Evolutionary conservation across 1,140 invertebrate genomes (phyloP), one percentile per base, ranked within the genome.

Genomic region (Drosophila arizonae): DNA sequence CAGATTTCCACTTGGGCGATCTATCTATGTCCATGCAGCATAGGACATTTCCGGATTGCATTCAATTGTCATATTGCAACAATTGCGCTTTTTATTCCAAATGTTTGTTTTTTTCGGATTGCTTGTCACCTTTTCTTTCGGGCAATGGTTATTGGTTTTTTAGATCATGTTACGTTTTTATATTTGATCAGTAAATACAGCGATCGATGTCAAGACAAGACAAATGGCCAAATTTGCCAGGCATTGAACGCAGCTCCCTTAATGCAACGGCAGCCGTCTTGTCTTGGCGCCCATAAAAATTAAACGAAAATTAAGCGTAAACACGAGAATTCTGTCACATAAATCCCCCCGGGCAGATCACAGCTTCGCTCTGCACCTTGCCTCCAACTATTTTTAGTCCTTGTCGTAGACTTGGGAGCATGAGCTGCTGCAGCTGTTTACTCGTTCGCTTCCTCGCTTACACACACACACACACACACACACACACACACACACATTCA

Each of bases 301-400:
- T 90, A 82, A 86, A 77, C 11, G 58, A 90, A 79, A 90, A 90
- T 90, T 90, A 90, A 90, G 86, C 81, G 87, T 79, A 90, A 90
- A 90, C 86, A 90, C 81, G 81, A 75, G 72, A 90, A 79, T 76
- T 77, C 62, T 90, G 87, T 90, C 86, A 82, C 86, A 90, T 90
- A 90, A 90, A 90, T 90, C 45, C 57, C 61, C 46, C 26, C 28
- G 36, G 30, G 52, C 39, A 48, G n/a, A 24, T n/a, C 55, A 26
- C 2, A 4, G 30, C 41, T 26, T 43, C 39, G 39, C 39, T 43
- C 73, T 60, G 76, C 82, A 82, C 76, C 84, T 79, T 79, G 67
- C 73, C 69, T 4, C 6, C 26, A 43, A 82, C 79, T 88, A 88
- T 87, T 88, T 87, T 87, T 87, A 88, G 79, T 82, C 66, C 72